Evolutionary conservation across 2,113 vertebrate species (phyloP).

Genomic region (Hiodon tergisus): DNA sequence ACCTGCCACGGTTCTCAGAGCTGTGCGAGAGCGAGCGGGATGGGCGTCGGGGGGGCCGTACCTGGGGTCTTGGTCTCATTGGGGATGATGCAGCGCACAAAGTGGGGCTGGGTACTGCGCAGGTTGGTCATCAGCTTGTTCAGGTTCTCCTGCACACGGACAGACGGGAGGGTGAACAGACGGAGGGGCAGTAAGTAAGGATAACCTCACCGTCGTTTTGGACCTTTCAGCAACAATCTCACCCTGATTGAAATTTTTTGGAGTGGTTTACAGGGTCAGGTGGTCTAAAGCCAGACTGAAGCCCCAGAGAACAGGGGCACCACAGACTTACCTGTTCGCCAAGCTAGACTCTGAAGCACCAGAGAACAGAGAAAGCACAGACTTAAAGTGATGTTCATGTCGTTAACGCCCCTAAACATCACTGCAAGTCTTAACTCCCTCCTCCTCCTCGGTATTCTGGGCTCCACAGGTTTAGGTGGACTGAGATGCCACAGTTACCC

Average conservation of each 20-base stretch:
- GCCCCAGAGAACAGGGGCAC: constrained; percentile 8
- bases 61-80: constrained; percentile 94
- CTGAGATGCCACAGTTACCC: neutral
- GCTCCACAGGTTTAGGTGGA: neutral
- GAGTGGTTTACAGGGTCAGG: too few species aligned
- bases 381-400: constrained; percentile 99
- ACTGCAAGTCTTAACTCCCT: constrained; percentile 98
- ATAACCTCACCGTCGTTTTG: too few species aligned
- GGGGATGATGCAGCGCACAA: constrained; percentile 89
- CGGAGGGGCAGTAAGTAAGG: too few species aligned
- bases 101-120: constrained; percentile 86
- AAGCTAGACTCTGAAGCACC: neutral
- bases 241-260: too few species aligned
- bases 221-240: too few species aligned
- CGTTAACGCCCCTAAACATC: constrained; percentile 92
- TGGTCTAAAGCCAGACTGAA: neutral
- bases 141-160: constrained; percentile 79
- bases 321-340: constrained; percentile 25
- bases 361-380: constrained; percentile 87
- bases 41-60: constrained; percentile 30
- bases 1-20: neutral
- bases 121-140: constrained; percentile 96
- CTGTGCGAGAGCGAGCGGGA: neutral
- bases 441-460: constrained; percentile 43
- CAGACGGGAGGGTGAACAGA: constrained; percentile 2